A percentile compares a stretch with the other conserved stretches of the same genome.
Conservation (phyloP, 1,140 invertebrate genomes). For the Stegodyphus mimosarum region DNA sequence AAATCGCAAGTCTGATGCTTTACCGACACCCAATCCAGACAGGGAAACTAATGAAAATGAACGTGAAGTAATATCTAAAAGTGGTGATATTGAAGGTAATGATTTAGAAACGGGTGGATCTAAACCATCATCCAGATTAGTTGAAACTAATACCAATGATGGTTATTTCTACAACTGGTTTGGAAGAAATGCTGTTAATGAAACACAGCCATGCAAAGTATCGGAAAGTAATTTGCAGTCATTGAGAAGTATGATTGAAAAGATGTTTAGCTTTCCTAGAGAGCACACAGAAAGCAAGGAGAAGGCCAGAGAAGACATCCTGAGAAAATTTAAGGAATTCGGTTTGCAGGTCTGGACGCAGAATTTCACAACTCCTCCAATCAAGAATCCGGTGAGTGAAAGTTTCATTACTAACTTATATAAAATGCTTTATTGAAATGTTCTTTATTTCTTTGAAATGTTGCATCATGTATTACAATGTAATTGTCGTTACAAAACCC, state of each 20-base stretch:
- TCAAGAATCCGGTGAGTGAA: constrained; percentile 56
- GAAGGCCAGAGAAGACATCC: constrained; percentile 47
- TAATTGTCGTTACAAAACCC: too few species aligned
- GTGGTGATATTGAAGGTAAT: constrained; percentile 26
- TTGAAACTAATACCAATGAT: neutral
- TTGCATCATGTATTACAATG: too few species aligned
- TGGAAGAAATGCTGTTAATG: neutral
- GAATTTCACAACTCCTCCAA: constrained; percentile 58
- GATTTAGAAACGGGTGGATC: constrained; percentile 16
- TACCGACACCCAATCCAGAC: neutral
- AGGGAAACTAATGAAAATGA: constrained; percentile 55
- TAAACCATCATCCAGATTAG: neutral
- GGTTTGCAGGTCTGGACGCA: constrained; percentile 55
- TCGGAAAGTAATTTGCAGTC: constrained; percentile 46
- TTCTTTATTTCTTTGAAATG: too few species aligned
- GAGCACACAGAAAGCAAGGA: constrained; percentile 46
- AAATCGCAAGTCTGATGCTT: neutral
- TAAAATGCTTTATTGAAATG: too few species aligned
- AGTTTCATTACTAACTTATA: neutral
- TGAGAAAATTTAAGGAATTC: constrained; percentile 44
- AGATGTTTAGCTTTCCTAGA: constrained; percentile 51
- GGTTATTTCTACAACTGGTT: constrained; percentile 41
- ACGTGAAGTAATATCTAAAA: neutral
- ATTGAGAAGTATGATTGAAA: constrained; percentile 57
- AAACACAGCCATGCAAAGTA: constrained; percentile 41